These are phyloP conservation scores for Caenorhabditis remanei DNA, from an alignment of 1,140 invertebrate genomes.

Conservation along the genomic window DNA sequence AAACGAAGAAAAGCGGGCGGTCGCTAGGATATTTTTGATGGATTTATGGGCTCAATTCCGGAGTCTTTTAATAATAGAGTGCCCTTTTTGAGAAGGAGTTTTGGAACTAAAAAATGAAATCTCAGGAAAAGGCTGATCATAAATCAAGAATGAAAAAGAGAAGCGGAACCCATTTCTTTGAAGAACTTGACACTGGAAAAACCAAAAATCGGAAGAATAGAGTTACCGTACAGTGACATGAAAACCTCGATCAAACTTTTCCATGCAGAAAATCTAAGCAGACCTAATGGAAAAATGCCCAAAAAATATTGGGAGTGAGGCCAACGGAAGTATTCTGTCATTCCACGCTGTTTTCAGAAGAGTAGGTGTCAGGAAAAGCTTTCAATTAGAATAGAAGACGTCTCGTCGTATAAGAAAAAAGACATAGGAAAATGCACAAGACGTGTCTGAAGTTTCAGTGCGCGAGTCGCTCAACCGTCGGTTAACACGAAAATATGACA, in stretches of 20 bases:
- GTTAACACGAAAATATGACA: slow-evolving; percentile 56
- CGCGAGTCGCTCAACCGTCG: slow-evolving; percentile 24
- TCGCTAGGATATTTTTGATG: slow-evolving; percentile 36
- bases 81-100: background rate
- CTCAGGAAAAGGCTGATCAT: background rate
- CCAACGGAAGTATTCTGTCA: slow-evolving; percentile 11
- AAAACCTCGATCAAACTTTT: too few species aligned
- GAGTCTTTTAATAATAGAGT: slow-evolving; percentile 6
- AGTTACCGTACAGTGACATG: too few species aligned
- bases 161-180: too few species aligned
- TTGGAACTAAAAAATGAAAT: background rate
- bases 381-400: slow-evolving; percentile 47
- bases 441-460: slow-evolving; percentile 53
- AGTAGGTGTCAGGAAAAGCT: slow-evolving; percentile 19
- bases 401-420: slow-evolving; percentile 7
- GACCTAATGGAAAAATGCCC: background rate
- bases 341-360: slow-evolving; percentile 6
- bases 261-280: background rate
- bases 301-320: background rate
- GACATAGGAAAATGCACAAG: background rate
- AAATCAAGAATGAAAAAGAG: background rate
- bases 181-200: too few species aligned
- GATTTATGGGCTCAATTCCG: slow-evolving; percentile 1
- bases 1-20: background rate
- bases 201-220: too few species aligned